Conservation (phyloP, 2,113 vertebrate genomes). For the Anoplopoma fimbria region DNA sequence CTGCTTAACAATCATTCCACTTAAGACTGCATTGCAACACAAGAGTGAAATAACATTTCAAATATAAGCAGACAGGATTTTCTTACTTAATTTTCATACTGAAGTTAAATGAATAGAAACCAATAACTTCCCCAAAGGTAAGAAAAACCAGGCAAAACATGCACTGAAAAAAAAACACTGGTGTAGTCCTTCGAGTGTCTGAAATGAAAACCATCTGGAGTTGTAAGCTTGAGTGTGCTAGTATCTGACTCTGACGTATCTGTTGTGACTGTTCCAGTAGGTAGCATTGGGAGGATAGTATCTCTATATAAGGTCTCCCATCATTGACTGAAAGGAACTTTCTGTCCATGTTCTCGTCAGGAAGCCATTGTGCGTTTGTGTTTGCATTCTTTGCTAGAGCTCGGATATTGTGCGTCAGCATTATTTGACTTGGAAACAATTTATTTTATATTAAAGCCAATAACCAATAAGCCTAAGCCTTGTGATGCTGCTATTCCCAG, state of each 20-base stretch:
- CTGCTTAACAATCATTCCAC: background rate
- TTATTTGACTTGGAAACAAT: conserved; percentile 29
- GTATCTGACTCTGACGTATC: conserved; percentile 9
- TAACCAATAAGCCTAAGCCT: background rate
- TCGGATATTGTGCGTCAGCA: background rate
- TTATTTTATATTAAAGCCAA: background rate
- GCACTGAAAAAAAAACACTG: background rate
- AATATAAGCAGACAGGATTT: background rate
- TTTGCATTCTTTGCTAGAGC: conserved; percentile 30
- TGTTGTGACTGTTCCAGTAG: background rate
- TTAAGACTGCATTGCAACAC: background rate
- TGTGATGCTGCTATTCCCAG: conserved; percentile 3
- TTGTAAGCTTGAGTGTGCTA: conserved; percentile 15
- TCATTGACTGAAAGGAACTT: conserved; percentile 26
- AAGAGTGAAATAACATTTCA: conserved; percentile 3
- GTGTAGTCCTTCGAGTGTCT: background rate
- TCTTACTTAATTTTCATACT: background rate
- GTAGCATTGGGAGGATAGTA: background rate
- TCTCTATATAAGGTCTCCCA: conserved; percentile 3
- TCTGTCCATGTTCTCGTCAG: conserved; percentile 2
- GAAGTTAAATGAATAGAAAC: background rate
- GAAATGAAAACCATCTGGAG: conserved; percentile 32
- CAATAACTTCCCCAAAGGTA: background rate
- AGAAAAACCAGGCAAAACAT: background rate
- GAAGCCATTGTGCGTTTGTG: conserved; percentile 12